Percentiles rank a stretch among this genome's conserved stretches.
These are phyloP conservation scores for Nasonia vitripennis DNA, from an alignment of 1,140 invertebrate species.

Conservation along the genomic window DNA sequence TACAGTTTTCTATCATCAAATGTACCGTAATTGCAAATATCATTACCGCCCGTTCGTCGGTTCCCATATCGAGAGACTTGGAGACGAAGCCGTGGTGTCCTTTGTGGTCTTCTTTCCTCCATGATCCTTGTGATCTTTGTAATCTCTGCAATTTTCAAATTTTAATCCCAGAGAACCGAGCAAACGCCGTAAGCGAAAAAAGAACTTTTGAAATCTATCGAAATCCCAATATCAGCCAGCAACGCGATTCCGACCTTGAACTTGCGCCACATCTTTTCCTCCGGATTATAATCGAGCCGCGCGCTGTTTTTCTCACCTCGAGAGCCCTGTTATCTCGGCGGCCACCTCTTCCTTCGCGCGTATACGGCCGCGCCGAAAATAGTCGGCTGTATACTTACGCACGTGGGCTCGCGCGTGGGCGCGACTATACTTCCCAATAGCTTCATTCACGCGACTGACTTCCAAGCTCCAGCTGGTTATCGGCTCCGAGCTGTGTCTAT, in stretches of 20 bases:
- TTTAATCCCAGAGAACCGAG: too few relatives aligned
- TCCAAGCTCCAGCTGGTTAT: background rate
- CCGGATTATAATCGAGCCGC: background rate
- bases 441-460: background rate
- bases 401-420: background rate
- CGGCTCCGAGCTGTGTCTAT: too few relatives aligned
- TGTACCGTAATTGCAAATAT: background rate
- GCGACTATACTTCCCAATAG: background rate
- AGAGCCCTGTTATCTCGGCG: too few relatives aligned
- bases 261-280: background rate
- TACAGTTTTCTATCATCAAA: too few relatives aligned
- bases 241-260: background rate
- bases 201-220: too few relatives aligned
- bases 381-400: background rate
- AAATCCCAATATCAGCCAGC: too few relatives aligned
- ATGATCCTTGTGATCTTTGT: conserved; percentile 95
- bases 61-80: conserved; percentile 82
- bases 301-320: background rate
- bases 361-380: background rate
- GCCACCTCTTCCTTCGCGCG: background rate
- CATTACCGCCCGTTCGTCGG: conserved; percentile 69
- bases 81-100: conserved; percentile 85
- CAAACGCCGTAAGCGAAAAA: too few relatives aligned
- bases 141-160: conserved; percentile 79
- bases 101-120: conserved; percentile 81